phyloP scores from a whole-genome alignment of 1,140 invertebrate genomes.

The Drosophila littoralis region DNA sequence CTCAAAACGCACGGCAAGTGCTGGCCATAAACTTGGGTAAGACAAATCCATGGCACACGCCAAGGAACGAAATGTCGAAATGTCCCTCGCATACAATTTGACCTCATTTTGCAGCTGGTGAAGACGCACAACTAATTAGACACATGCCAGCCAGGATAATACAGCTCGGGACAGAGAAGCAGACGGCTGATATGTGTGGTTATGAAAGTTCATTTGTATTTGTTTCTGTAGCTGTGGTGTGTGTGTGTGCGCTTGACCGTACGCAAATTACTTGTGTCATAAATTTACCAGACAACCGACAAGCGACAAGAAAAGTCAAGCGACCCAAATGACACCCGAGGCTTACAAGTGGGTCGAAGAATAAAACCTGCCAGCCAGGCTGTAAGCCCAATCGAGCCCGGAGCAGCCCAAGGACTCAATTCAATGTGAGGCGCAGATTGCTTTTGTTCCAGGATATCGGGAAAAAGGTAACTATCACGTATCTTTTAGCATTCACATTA shows the following conservation, averaged over 20 bases:
- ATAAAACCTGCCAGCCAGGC: slow-evolving; percentile 12
- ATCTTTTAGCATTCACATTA: slow-evolving; percentile 24
- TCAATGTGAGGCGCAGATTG: slow-evolving; percentile 16
- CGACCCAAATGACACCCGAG: slow-evolving; percentile 65
- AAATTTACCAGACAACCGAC: slow-evolving; percentile 56
- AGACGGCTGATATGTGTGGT: slow-evolving; percentile 34
- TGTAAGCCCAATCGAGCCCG: slow-evolving; percentile 5
- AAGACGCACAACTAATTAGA: slow-evolving; percentile 83
- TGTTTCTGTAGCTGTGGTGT: slow-evolving; percentile 27
- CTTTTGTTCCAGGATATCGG: slow-evolving; percentile 27
- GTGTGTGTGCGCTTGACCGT: slow-evolving; percentile 68
- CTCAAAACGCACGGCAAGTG: slow-evolving; percentile 45
- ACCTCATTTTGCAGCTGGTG: slow-evolving; percentile 63
- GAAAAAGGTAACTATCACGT: slow-evolving; percentile 44
- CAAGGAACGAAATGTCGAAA: slow-evolving; percentile 43
- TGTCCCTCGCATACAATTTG: slow-evolving; percentile 62
- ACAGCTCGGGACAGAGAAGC: slow-evolving; percentile 37
- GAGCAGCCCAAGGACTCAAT: slow-evolving; percentile 17
- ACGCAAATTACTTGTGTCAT: slow-evolving; percentile 83
- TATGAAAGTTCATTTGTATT: slow-evolving; percentile 46
- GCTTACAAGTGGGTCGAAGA: slow-evolving; percentile 73
- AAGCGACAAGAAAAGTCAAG: slow-evolving; percentile 73
- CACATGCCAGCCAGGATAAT: slow-evolving; percentile 62
- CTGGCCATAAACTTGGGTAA: slow-evolving; percentile 50
- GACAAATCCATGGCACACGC: slow-evolving; percentile 65